phyloP scores from a whole-genome alignment of 2,797 vertebrate genomes.

The Sarcophilus harrisii region DNA sequence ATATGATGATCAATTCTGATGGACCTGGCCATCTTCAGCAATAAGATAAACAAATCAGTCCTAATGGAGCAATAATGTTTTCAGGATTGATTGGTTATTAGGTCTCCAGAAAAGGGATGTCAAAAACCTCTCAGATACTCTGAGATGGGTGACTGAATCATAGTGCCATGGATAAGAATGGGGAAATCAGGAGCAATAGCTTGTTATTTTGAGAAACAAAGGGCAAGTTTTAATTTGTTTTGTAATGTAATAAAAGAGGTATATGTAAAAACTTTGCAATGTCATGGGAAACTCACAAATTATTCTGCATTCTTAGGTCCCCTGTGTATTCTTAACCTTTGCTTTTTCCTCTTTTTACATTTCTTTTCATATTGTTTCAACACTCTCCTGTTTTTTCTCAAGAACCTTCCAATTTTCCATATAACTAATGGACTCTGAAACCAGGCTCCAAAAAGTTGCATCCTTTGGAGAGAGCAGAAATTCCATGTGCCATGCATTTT shows the following conservation, averaged over 20 bases:
- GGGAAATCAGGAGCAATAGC: slow-evolving; percentile 30
- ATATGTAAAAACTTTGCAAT: slow-evolving; percentile 6
- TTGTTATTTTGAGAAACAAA: not conserved
- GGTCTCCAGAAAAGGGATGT: not conserved
- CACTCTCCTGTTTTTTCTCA: slow-evolving; percentile 59
- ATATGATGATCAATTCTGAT: too few relatives aligned
- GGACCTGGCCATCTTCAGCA: too few relatives aligned
- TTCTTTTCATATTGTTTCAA: slow-evolving; percentile 67
- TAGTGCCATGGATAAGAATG: not conserved
- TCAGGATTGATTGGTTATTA: not conserved
- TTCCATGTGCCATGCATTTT: slow-evolving; percentile 66
- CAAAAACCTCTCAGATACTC: not conserved
- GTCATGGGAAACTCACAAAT: not conserved
- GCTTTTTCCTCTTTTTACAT: slow-evolving; percentile 68
- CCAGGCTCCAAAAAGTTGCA: slow-evolving; percentile 67
- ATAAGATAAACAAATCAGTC: too few relatives aligned
- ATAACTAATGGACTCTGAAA: slow-evolving; percentile 70
- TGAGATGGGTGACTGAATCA: slow-evolving; percentile 1
- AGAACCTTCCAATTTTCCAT: slow-evolving; percentile 74
- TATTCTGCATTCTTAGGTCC: slow-evolving; percentile 72
- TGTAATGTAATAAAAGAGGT: not conserved
- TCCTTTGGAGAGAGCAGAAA: slow-evolving; percentile 73
- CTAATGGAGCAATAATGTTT: too few relatives aligned
- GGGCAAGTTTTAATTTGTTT: not conserved
- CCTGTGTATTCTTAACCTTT: slow-evolving; percentile 69